Percentiles rank a stretch among this genome's conserved stretches.
phyloP scores from a whole-genome alignment of 2,797 vertebrate species.

The Hydrophis major region DNA sequence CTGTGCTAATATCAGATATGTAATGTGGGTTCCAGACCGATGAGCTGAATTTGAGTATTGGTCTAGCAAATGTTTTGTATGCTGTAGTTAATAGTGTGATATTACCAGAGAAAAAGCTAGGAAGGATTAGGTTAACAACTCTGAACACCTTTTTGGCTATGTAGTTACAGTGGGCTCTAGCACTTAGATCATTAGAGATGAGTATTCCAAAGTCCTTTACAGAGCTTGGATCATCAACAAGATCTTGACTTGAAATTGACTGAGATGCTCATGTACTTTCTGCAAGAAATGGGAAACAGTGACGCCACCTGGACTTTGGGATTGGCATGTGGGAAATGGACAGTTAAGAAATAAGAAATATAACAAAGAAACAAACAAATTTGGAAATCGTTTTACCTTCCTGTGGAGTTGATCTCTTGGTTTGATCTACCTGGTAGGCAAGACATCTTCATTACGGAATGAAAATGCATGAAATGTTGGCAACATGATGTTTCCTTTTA shows the following conservation, averaged over 20 bases:
- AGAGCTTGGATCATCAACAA: too few species aligned
- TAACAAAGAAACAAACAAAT: background rate
- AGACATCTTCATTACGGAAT: background rate
- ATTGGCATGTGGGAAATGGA: accelerated
- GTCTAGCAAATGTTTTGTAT: too few species aligned
- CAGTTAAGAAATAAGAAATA: background rate
- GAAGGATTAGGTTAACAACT: too few species aligned
- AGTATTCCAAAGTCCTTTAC: too few species aligned
- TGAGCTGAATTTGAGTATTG: too few species aligned
- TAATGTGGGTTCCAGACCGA: too few species aligned
- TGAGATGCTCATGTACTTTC: conserved; percentile 97
- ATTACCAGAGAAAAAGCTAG: too few species aligned
- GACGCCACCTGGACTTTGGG: conserved; percentile 67
- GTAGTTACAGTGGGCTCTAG: too few species aligned
- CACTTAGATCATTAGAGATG: too few species aligned
- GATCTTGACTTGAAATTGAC: conserved; percentile 69
- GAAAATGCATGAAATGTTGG: background rate
- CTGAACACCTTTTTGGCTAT: too few species aligned
- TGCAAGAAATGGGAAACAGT: conserved; percentile 99
- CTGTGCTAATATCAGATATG: too few species aligned
- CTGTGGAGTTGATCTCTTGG: background rate
- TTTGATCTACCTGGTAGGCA: background rate
- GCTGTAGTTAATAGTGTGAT: too few species aligned
- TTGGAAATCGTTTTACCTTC: background rate
- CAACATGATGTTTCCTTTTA: background rate